Conservation (phyloP, 2,888 invertebrate genomes). For the Meiosimyza decipiens region DNA sequence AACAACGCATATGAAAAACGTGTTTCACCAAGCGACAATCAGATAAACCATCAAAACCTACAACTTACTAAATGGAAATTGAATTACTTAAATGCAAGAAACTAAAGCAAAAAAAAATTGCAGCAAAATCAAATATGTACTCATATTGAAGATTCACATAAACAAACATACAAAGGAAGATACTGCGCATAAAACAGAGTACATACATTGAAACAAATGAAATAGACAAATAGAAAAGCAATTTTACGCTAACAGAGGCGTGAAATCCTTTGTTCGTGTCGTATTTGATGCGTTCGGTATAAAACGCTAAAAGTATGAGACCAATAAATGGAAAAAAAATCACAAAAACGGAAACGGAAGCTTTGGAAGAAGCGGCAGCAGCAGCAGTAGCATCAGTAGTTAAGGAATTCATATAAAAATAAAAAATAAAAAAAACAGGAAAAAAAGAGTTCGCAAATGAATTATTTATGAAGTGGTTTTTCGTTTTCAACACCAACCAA, state of each 20-base stretch:
- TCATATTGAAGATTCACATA: background rate
- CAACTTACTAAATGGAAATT: constrained; percentile 31
- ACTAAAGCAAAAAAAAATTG: background rate
- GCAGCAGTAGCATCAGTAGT: background rate
- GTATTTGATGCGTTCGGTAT: constrained; percentile 51
- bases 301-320: too few species aligned
- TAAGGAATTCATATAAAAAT: background rate
- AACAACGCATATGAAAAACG: background rate
- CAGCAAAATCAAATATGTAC: background rate
- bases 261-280: constrained; percentile 62
- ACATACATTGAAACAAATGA: constrained; percentile 13
- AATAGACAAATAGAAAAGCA: constrained; percentile 47
- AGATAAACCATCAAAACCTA: constrained; percentile 32
- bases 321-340: too few species aligned
- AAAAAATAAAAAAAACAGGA: background rate
- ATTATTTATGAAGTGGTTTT: constrained; percentile 38
- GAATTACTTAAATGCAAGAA: constrained; percentile 35
- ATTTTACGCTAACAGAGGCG: constrained; percentile 61
- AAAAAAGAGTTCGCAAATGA: constrained; percentile 30
- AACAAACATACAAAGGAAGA: background rate
- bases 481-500: constrained; percentile 27
- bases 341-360: too few species aligned
- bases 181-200: background rate
- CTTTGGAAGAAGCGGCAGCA: background rate
- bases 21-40: constrained; percentile 30